Evolutionary conservation across 2,113 vertebrate species (phyloP).

Genomic region (Pedionomus torquatus): DNA sequence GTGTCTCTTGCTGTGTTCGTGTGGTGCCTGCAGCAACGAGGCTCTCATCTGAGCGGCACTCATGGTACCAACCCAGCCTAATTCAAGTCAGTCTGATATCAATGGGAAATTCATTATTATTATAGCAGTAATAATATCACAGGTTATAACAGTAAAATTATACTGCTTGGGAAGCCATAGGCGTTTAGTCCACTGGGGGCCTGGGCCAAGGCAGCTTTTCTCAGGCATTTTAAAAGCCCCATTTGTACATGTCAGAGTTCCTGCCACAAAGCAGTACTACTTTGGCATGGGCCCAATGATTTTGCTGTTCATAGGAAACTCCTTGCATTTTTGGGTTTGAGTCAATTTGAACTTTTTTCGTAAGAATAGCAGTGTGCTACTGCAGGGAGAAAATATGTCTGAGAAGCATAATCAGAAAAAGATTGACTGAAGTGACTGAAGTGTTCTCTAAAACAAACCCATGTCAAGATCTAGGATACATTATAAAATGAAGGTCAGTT

Average conservation of each 20-base stretch:
- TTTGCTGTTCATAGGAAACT: not conserved
- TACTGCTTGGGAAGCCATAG: fast-evolving
- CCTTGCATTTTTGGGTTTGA: not conserved
- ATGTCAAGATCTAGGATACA: not conserved
- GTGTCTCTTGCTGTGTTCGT: not conserved
- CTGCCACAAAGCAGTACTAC: not conserved
- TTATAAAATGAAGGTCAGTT: not conserved
- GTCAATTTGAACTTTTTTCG: not conserved
- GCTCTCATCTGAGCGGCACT: not conserved
- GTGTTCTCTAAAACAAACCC: not conserved
- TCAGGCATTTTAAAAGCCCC: not conserved
- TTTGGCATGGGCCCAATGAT: not conserved
- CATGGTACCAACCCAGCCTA: not conserved
- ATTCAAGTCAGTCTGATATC: not conserved
- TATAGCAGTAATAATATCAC: not conserved
- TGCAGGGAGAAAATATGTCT: not conserved
- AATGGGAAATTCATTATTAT: not conserved
- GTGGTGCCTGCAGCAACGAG: fast-evolving
- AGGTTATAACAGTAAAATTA: not conserved
- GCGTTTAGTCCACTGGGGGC: not conserved
- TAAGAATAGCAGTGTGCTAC: not conserved
- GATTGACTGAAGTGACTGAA: not conserved
- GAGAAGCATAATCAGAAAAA: not conserved
- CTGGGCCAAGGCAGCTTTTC: not conserved
- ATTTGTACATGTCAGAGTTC: not conserved